Evolutionary conservation across 2,113 vertebrate species (phyloP), one percentile per base, ranked within the genome.

Genomic region (Vulpes ferrilata): DNA sequence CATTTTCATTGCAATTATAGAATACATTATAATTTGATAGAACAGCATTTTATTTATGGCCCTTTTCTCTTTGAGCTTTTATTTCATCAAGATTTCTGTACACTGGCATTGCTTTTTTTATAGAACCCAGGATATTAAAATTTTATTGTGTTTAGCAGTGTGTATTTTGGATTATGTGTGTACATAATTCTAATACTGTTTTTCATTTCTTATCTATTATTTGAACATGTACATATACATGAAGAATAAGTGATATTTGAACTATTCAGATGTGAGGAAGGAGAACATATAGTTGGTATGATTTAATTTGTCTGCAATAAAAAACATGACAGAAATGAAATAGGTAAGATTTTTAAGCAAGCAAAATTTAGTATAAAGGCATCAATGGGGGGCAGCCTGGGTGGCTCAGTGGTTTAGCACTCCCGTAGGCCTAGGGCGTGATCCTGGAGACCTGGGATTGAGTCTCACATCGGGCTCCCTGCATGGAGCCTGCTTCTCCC

Each of bases 11-110:
- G 25, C 1, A 43, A 23, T 93, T 93, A 79, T 73, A 91, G 27
- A 73, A 95, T 90, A 91, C n/a, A 20, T 95, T 97, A 89, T 53
- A 92, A 92, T 96, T 83, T 92, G 59, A 74, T 64, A 76, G 62
- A 86, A 84, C 4, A 78, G 38, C 43, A 93, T 95, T 93, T 89
- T 89, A 93, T 76, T 74, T 96, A 60, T 80, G 53, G 19, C 62
- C 12, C 64, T 32, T 96, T 97, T 93, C 48, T 78, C 67, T 88
- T 88, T 93, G 51, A 89, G 27, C n/a, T 96, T 90, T 91, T 16
- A 83, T 93, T 97, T 92, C 30, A 93, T 84, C n/a, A 93, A 74
- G 7, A 65, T 88, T 71, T 95, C 4, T 73, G 1, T 84, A 74
- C 0, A 15, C 86, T 93, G 19, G 5, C 30, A 93, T 90, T 88